Percentiles rank a stretch among this genome's conserved stretches.
Conservation (phyloP, 2,113 vertebrate species). For the Chionodraco myersi region DNA sequence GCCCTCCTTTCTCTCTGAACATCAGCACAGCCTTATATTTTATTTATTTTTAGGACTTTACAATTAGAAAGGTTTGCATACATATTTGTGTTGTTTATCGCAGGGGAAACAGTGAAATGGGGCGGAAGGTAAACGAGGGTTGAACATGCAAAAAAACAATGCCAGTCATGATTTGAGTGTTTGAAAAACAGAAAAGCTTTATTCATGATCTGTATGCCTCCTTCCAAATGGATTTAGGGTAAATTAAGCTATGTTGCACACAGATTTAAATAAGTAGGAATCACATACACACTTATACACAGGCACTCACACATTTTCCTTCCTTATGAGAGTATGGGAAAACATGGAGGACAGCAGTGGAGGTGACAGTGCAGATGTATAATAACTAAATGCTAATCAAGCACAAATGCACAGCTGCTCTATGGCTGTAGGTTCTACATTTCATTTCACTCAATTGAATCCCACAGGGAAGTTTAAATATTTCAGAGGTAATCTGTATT, state of each 20-base stretch:
- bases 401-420: constrained; percentile 34
- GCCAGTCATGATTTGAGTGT: constrained; percentile 10
- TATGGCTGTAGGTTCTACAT: constrained; percentile 35
- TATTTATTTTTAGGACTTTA: background rate
- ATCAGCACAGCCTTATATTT: background rate
- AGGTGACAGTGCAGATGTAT: constrained; percentile 27
- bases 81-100: background rate
- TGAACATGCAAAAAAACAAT: constrained; percentile 9
- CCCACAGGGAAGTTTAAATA: constrained; percentile 39
- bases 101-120: background rate
- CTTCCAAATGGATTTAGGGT: constrained; percentile 40
- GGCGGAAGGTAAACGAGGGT: background rate
- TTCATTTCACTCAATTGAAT: constrained; percentile 43
- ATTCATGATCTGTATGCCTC: constrained; percentile 50
- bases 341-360: constrained; percentile 32
- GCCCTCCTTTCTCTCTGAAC: background rate
- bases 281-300: constrained; percentile 21
- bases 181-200: constrained; percentile 67
- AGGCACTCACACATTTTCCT: constrained; percentile 21
- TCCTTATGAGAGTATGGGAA: constrained; percentile 17
- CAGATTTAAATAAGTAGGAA: constrained; percentile 30
- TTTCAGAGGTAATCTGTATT: constrained; percentile 35
- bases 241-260: constrained; percentile 40
- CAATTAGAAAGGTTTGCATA: constrained; percentile 13
- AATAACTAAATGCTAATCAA: constrained; percentile 26